Base-by-base conservation (phyloP, 2,113 vertebrate species). In the Hyla sarda region DNA sequence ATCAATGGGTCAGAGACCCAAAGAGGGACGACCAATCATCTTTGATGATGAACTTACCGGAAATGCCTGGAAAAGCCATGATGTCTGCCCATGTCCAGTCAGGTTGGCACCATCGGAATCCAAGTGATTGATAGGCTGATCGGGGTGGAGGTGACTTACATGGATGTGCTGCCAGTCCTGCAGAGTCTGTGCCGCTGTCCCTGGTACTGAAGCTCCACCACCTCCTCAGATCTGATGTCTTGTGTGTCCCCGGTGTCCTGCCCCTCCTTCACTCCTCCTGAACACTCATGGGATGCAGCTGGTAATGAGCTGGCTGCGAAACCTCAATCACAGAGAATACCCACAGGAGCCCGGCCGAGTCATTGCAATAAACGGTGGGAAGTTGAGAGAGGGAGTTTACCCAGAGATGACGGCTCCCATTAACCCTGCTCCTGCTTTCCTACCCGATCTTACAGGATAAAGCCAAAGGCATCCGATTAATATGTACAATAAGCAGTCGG, bases 281-380 rank as follows among this genome's bases (percentile, higher is more conserved):
- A 50, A 72, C 37, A 47, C 76, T 76, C 84, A 47, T 54, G 76
- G 67, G 84, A 81, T 58, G 77, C 76, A 47, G 76, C 84, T 81
- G 76, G 41, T 86, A 86, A 86, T 86, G 84, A 86, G 84, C 50
- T 81, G 76, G 84, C 76, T 60, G 62, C 52, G 34, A 86, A 80
- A 79, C 65, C 76, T 86, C 84, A 80, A 86, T 86, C 84, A 71
- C 48, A 52, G 50, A 69, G 62, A 80, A 86, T 58, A n/a, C 84
- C 84, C 84, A 86, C 62, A 80, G 76, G 84, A 86, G 41, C 84
- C 19, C 83, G 17, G 83, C 60, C 25, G 28, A 71, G 60, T 73
- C 65, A 86, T 81, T 73, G 69, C 62, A 72, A 79, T 81, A 81
- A 71, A 86, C 11, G 48, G 76, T 72, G 84, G 84, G 62, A 73